Conservation (phyloP, 2,888 invertebrate species). For the Plebejus argus region DNA sequence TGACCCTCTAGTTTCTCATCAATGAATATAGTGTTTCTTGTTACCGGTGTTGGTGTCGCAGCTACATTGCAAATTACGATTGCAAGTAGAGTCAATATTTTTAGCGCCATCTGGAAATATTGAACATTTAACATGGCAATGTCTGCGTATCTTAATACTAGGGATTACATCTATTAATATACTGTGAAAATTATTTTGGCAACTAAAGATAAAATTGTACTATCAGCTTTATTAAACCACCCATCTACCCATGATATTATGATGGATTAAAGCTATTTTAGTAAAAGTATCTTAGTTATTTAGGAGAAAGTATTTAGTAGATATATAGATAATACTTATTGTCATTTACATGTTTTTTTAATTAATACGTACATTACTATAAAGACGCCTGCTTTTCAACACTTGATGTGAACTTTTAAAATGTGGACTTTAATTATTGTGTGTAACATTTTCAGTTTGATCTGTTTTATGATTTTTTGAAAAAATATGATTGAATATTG, state of each 20-base stretch:
- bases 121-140: neutral
- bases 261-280: neutral
- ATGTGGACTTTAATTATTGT: too few species aligned
- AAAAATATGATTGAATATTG: neutral
- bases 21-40: conserved; percentile 64
- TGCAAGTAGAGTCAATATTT: conserved; percentile 52
- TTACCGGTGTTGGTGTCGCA: conserved; percentile 50
- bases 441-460: too few species aligned
- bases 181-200: conserved; percentile 29
- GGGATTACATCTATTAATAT: neutral
- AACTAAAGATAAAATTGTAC: neutral
- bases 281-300: neutral
- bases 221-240: neutral
- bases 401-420: too few species aligned
- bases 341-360: too few species aligned
- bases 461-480: too few species aligned
- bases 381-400: too few species aligned
- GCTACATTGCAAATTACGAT: conserved; percentile 50
- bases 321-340: too few species aligned
- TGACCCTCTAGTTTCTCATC: conserved; percentile 65
- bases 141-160: neutral
- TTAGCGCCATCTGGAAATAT: conserved; percentile 60
- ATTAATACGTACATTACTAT: too few species aligned
- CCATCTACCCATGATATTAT: neutral
- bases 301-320: neutral